Evolutionary conservation across 1,140 invertebrate species (phyloP).

Genomic region (Cydia fagiglandana): DNA sequence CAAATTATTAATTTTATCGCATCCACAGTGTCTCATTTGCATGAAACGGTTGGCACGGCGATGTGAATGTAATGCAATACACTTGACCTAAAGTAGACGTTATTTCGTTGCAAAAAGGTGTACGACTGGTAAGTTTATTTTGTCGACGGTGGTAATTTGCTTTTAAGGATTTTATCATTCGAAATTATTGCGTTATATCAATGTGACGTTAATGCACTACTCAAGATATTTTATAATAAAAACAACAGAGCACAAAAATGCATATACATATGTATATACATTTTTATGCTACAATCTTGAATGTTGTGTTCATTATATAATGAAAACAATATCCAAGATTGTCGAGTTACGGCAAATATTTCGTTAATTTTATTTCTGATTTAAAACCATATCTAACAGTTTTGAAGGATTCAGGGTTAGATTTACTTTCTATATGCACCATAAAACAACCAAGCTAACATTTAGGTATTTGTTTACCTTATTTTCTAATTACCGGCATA

Average conservation of each 20-base stretch:
- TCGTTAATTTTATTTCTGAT: neutral
- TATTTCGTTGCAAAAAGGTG: neutral
- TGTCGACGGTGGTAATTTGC: neutral
- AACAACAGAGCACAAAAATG: neutral
- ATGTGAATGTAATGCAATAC: neutral
- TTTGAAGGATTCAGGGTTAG: too few species aligned
- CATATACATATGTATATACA: too few species aligned
- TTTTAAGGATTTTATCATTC: conserved; percentile 2
- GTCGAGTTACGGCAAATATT: neutral
- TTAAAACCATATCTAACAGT: too few species aligned
- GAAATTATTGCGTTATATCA: neutral
- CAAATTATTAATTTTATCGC: conserved; percentile 70
- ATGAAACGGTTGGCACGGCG: conserved; percentile 36
- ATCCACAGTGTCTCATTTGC: conserved; percentile 53
- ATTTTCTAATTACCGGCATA: too few species aligned
- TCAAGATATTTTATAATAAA: conserved; percentile 1
- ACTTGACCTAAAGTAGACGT: neutral
- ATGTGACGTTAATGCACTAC: conserved; percentile 2
- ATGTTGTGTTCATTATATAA: too few species aligned
- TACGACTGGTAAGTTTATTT: neutral
- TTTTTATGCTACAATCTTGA: too few species aligned
- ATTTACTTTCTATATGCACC: too few species aligned
- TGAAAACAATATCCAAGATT: neutral
- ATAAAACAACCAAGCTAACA: too few species aligned
- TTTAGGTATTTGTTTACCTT: too few species aligned